Evolutionary conservation across 2,113 vertebrate species (phyloP).

Genomic region (Campylorhamphus procurvoides): DNA sequence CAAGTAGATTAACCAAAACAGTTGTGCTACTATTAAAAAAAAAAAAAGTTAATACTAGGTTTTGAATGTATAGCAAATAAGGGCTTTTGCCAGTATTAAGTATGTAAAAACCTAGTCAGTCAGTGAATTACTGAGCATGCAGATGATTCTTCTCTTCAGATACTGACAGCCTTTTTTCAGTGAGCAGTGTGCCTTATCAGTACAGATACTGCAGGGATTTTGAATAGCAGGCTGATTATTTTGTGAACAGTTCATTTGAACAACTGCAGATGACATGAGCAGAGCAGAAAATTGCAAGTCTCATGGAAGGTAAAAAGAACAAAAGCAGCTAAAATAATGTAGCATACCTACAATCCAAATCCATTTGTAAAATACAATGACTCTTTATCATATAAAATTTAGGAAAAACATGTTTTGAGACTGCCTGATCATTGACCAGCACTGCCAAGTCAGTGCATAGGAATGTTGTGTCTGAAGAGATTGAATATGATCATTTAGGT

Average conservation of each 20-base stretch:
- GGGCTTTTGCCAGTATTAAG: neutral
- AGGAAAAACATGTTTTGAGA: neutral
- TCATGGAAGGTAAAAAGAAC: neutral
- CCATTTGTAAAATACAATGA: neutral
- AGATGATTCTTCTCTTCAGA: neutral
- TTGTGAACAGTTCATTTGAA: neutral
- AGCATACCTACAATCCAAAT: neutral
- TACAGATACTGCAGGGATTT: neutral
- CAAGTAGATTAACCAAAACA: neutral
- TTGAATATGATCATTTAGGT: neutral
- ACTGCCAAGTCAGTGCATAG: neutral
- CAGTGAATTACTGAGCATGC: neutral
- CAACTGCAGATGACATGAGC: neutral
- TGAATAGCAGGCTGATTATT: neutral
- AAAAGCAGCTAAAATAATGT: neutral
- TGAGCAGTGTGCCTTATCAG: neutral
- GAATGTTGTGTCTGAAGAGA: neutral
- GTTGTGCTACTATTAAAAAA: neutral
- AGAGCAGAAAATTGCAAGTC: conserved; percentile 20
- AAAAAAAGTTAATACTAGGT: neutral
- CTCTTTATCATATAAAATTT: neutral
- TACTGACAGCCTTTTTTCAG: neutral
- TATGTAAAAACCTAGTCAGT: neutral
- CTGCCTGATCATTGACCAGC: neutral
- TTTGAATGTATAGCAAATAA: neutral